These are phyloP conservation scores for Nymphalis polychloros DNA, from an alignment of 2,888 invertebrate species.

Conservation along the genomic window DNA sequence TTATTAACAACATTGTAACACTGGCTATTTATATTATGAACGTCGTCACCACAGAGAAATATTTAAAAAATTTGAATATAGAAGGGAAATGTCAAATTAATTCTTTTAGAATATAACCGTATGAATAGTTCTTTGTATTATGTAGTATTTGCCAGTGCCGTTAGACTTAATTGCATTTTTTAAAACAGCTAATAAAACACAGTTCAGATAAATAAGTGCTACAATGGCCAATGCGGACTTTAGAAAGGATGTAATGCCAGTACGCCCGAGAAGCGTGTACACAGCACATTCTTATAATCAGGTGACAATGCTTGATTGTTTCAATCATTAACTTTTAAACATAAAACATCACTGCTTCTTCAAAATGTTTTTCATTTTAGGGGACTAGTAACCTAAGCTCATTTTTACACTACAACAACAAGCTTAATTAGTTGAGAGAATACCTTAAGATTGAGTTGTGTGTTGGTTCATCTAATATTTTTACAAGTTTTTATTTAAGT, in stretches of 20 bases:
- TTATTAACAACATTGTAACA: not conserved
- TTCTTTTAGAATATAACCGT: conserved; percentile 54
- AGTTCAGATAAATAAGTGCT: conserved; percentile 68
- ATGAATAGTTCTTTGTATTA: conserved; percentile 69
- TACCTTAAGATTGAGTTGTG: too few species aligned
- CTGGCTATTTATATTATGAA: conserved; percentile 19
- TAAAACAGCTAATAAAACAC: conserved; percentile 63
- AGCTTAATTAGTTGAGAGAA: too few species aligned
- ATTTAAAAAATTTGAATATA: conserved; percentile 49
- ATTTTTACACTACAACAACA: too few species aligned
- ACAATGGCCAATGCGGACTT: conserved; percentile 78
- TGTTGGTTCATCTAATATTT: too few species aligned
- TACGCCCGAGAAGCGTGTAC: conserved; percentile 85
- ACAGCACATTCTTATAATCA: conserved; percentile 85
- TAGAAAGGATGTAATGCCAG: conserved; percentile 76
- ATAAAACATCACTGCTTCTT: too few species aligned
- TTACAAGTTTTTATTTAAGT: too few species aligned
- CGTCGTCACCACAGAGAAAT: conserved; percentile 32
- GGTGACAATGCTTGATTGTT: conserved; percentile 47
- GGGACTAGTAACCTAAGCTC: too few species aligned
- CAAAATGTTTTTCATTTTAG: too few species aligned
- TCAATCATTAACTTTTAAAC: not conserved
- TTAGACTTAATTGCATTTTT: conserved; percentile 66
- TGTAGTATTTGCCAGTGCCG: conserved; percentile 72
- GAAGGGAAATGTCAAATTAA: conserved; percentile 62